Evolutionary conservation across 2,888 invertebrate genomes (phyloP), one percentile per base, ranked within the genome.

Genomic region (Ypsolopha scabrella): DNA sequence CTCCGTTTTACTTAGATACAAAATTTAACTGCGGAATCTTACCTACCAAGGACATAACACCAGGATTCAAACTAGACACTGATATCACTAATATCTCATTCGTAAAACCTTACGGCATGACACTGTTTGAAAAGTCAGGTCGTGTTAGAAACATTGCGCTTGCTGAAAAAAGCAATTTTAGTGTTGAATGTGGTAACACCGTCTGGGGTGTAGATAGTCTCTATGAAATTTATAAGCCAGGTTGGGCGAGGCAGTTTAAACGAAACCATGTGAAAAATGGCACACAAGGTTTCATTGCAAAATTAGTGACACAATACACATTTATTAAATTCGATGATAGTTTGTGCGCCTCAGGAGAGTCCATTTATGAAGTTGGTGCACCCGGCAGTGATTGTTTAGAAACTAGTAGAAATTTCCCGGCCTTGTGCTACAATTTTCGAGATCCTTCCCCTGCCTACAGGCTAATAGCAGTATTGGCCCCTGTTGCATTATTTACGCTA

Each of bases 361-460:
- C 76, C 1, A 70, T 85, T 41, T 86, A 81, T 57, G 52, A 56
- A 14, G 53, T 52, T 6, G 85, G 85, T 6, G 43, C 57, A 24
- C 72, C 85, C 2, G 85, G 76, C 1, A 71, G 75, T 0, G 41
- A 59, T 35, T 86, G 85, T 52, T 54, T 69, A 10, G 76, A 79
- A 57, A 72, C 57, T 48, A 77, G 81, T 1, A 63, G 66, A 51
- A 69, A 69, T 50, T 83, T 70, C 55, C 53, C 62, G 11, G 68
- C 69, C 0, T 62, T 83, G 7, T 86, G 85, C 58, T 82, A 77
- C 53, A 71, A 75, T 52, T 83, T 64, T 54, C 64, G 72, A 45
- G 82, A 83, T 54, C 75, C 77, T 9, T 70, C 73, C 1, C 71
- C 78, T 10, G 79, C 72, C 0, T 83, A 82, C 52, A 68, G 85